Conservation (phyloP, 2,797 vertebrate genomes). For the Ispidina picta region DNA sequence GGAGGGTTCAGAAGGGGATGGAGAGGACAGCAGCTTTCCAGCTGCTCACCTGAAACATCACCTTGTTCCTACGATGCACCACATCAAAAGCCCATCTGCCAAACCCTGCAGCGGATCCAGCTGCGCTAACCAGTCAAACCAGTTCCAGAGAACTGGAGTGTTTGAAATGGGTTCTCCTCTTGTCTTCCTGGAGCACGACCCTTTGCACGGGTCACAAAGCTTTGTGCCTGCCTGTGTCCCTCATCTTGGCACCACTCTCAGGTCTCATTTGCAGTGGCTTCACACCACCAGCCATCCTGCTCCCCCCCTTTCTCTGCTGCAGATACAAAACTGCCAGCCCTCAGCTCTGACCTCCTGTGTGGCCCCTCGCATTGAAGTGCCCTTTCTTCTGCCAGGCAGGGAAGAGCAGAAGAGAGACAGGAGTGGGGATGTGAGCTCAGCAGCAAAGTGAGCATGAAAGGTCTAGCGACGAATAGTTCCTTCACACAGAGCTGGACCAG, state of each 20-base stretch:
- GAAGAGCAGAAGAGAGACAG: neutral
- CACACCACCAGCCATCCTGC: accelerated
- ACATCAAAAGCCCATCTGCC: neutral
- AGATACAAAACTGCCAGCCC: neutral
- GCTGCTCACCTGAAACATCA: neutral
- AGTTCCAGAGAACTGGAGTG: neutral
- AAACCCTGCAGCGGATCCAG: neutral
- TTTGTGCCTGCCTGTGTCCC: accelerated
- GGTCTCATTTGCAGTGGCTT: accelerated
- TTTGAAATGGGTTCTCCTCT: accelerated
- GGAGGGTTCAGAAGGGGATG: neutral
- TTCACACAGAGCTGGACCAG: accelerated
- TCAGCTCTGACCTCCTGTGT: accelerated
- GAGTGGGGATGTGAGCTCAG: neutral
- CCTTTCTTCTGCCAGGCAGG: neutral
- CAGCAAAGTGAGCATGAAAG: accelerated
- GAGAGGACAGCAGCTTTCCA: neutral
- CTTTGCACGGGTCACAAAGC: accelerated
- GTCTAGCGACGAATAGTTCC: neutral
- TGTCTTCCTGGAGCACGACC: accelerated
- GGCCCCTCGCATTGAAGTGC: neutral
- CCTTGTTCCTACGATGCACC: neutral
- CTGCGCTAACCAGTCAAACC: neutral
- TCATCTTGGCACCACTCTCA: neutral
- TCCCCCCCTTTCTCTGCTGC: neutral